Evolutionary conservation across 2,113 vertebrate genomes (phyloP).

Genomic region (Oxyura jamaicensis): DNA sequence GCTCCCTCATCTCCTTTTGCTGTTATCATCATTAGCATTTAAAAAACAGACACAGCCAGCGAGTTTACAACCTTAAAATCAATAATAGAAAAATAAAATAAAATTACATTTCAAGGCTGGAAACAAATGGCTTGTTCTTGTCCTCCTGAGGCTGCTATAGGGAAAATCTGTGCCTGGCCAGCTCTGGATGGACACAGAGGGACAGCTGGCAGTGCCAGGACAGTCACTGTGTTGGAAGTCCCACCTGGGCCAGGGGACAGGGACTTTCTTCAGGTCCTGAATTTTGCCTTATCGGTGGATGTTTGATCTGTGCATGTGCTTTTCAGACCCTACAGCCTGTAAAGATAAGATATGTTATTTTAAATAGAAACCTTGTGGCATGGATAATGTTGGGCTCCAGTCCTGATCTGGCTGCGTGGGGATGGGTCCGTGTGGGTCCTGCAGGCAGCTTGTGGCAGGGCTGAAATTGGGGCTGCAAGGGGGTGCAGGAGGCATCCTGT

Average conservation of each 20-base stretch:
- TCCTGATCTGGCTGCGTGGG: accelerated
- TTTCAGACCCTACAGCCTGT: not conserved
- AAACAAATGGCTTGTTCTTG: not conserved
- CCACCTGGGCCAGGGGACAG: too few relatives aligned
- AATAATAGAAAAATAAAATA: not conserved
- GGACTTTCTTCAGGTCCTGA: accelerated
- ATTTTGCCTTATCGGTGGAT: not conserved
- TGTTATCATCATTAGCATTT: not conserved
- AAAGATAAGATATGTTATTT: not conserved
- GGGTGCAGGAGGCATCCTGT: not conserved
- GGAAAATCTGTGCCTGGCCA: not conserved
- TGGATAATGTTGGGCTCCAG: accelerated
- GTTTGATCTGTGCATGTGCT: accelerated
- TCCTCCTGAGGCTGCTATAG: not conserved
- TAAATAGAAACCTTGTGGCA: accelerated
- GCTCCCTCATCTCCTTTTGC: not conserved
- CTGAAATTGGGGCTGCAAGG: accelerated
- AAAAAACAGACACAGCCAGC: not conserved
- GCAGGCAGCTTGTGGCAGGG: accelerated
- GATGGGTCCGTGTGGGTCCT: not conserved
- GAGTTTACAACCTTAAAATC: slow-evolving; percentile 8
- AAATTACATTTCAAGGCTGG: not conserved
- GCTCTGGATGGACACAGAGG: not conserved
- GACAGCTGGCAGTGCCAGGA: too few relatives aligned
- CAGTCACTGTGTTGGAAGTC: not conserved